Evolutionary conservation across 2,113 vertebrate genomes (phyloP), one percentile per base, ranked within the genome.

Genomic region (Sphaerodactylus townsendi): DNA sequence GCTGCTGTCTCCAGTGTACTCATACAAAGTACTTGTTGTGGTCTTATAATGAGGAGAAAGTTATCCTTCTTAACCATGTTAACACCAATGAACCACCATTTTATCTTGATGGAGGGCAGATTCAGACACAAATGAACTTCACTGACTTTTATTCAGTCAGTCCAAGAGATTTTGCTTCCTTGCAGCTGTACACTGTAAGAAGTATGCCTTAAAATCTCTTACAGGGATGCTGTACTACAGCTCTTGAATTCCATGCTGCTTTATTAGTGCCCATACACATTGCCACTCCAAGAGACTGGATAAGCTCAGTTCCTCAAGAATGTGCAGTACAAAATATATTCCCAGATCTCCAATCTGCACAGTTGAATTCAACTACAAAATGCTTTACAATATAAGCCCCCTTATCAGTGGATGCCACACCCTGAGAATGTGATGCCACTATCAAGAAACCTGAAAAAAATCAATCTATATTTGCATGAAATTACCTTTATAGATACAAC

Each of bases 401-500:
- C 6, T 23, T 70, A 50, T 87, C 70, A 85, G 72, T 39, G 59
- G 77, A 84, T 6, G 30, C 5, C 75, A 70, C 62, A 3, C 81
- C 3, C 46, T 9, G 15, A 2, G 71, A 35, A 65, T 48, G 78
- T 90, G 85, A 71, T 74, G 74, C 0, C 71, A 46, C n/a, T 78
- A 82, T 81, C n/a, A 17, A 37, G 3, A 73, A 53, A 84, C 66
- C 53, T 86, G 46, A 48, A 59, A 17, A 44, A 37, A 59, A 74
- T 76, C 64, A 81, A 15, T 59, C 28, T 71, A 81, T n/a, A 66
- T 82, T 86, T 86, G 10, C 1, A 1, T 85, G 79, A 69, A 84
- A 72, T 21, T 3, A n/a, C 78, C 88, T 77, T 77, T 81, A 80
- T 13, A 82, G 13, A 80, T 74, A 13, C 1, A 69, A 65, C 89